phyloP scores from a whole-genome alignment of 2,888 invertebrate species.

The Thera obeliscata region DNA sequence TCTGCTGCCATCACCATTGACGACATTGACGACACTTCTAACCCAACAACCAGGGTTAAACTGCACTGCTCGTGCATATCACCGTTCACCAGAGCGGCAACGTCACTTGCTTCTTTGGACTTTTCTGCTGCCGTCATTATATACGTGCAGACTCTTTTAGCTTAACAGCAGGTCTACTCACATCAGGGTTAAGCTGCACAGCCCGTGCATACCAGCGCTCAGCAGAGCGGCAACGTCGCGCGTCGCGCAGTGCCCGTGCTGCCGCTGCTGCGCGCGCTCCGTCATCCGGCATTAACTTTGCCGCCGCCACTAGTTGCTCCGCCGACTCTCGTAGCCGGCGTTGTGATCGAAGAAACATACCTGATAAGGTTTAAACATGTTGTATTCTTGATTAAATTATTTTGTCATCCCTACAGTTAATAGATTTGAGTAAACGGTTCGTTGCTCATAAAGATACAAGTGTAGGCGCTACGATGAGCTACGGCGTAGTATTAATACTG shows the following conservation, averaged over 20 bases:
- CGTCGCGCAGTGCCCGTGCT: constrained; percentile 93
- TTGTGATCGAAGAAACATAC: constrained; percentile 93
- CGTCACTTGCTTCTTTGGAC: not conserved
- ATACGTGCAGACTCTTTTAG: not conserved
- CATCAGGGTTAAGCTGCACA: constrained; percentile 85
- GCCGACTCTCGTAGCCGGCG: constrained; percentile 93
- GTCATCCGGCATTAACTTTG: constrained; percentile 90
- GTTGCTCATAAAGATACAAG: too few relatives aligned
- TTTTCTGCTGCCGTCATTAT: not conserved
- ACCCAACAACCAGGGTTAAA: too few relatives aligned
- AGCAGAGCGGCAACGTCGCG: constrained; percentile 91
- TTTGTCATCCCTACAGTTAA: too few relatives aligned
- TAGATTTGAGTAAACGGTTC: too few relatives aligned
- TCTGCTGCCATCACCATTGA: too few relatives aligned
- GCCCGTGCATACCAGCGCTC: constrained; percentile 95
- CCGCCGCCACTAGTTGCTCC: constrained; percentile 90
- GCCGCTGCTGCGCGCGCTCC: constrained; percentile 94
- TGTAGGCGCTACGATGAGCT: too few relatives aligned
- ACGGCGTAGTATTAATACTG: too few relatives aligned
- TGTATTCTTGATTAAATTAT: too few relatives aligned
- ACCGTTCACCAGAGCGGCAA: not conserved
- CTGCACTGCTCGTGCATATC: too few relatives aligned
- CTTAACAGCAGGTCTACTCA: constrained; percentile 54
- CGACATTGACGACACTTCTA: too few relatives aligned
- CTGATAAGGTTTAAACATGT: constrained; percentile 72